A percentile compares a stretch with the other conserved stretches of the same genome.
Evolutionary conservation across 2,888 invertebrate genomes (phyloP).

Genomic region (Heliconius cydno): DNA sequence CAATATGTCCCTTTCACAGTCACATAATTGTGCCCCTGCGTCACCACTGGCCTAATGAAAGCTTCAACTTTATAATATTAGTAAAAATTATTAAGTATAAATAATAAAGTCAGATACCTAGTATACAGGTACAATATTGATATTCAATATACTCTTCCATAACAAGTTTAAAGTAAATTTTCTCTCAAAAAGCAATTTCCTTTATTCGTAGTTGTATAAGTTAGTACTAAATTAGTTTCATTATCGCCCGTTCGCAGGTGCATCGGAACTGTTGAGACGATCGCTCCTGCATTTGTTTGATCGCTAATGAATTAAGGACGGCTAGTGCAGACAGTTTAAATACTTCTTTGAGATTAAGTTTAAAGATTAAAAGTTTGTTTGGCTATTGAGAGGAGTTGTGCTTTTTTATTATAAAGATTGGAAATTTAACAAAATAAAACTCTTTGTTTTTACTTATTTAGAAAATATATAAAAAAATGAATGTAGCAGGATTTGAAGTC

Average conservation of each 20-base stretch:
- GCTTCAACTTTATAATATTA: not conserved
- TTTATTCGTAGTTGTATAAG: slow-evolving; percentile 42
- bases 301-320: slow-evolving; percentile 33
- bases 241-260: slow-evolving; percentile 59
- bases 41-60: too few species aligned
- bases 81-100: too few species aligned
- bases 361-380: not conserved
- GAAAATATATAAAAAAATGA: too few species aligned
- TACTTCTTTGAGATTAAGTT: slow-evolving; percentile 2
- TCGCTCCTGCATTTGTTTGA: slow-evolving; percentile 35
- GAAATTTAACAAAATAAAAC: too few species aligned
- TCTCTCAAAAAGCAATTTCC: slow-evolving; percentile 34
- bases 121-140: too few species aligned
- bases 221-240: slow-evolving; percentile 61
- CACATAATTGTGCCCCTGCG: too few species aligned
- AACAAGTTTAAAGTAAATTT: not conserved
- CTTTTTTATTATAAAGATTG: not conserved
- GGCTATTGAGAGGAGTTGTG: not conserved
- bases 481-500: too few species aligned
- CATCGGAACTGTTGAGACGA: slow-evolving; percentile 32
- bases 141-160: not conserved
- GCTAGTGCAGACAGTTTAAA: slow-evolving; percentile 15
- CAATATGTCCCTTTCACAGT: too few species aligned
- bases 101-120: too few species aligned
- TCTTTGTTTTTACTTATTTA: too few species aligned